A percentile compares a stretch with the other conserved stretches of the same genome.
These are phyloP conservation scores for Brienomyrus brachyistius DNA, from an alignment of 2,113 vertebrate species.

Conservation along the genomic window DNA sequence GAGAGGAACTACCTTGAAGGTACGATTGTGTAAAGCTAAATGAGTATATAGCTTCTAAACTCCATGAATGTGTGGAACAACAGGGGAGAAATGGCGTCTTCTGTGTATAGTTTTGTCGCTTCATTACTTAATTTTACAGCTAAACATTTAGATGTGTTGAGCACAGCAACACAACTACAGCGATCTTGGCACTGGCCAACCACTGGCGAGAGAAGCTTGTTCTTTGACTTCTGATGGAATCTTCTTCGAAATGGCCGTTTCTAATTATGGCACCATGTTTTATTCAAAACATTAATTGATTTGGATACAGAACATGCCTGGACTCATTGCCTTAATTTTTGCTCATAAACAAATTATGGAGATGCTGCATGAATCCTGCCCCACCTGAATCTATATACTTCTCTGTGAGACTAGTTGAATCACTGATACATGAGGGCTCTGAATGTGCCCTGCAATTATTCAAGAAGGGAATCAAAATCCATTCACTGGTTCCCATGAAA, in stretches of 20 bases:
- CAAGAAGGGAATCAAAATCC: background rate
- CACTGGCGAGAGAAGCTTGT: conserved; percentile 57
- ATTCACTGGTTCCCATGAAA: background rate
- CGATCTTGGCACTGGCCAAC: conserved; percentile 43
- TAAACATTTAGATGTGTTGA: conserved; percentile 17
- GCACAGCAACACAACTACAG: background rate
- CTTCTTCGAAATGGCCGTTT: conserved; percentile 57
- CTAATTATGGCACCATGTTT: conserved; percentile 50
- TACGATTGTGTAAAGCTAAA: conserved; percentile 11
- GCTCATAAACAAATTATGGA: conserved; percentile 9
- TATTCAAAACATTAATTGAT: conserved; percentile 56
- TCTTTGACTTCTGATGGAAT: conserved; percentile 54
- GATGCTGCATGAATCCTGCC: background rate
- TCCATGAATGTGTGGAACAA: background rate
- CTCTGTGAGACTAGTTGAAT: conserved; percentile 27
- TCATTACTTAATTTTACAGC: conserved; percentile 43
- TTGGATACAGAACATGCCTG: conserved; percentile 40
- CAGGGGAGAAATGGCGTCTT: background rate
- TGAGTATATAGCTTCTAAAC: background rate
- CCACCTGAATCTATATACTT: background rate
- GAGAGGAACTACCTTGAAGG: conserved; percentile 37
- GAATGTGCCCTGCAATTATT: background rate
- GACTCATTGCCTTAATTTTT: conserved; percentile 46
- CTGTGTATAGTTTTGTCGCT: background rate
- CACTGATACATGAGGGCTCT: background rate